Percentiles rank a stretch among this genome's conserved stretches.
These are phyloP conservation scores for Hyposmocoma kahamanoa DNA, from an alignment of 1,140 invertebrate genomes.

Conservation along the genomic window DNA sequence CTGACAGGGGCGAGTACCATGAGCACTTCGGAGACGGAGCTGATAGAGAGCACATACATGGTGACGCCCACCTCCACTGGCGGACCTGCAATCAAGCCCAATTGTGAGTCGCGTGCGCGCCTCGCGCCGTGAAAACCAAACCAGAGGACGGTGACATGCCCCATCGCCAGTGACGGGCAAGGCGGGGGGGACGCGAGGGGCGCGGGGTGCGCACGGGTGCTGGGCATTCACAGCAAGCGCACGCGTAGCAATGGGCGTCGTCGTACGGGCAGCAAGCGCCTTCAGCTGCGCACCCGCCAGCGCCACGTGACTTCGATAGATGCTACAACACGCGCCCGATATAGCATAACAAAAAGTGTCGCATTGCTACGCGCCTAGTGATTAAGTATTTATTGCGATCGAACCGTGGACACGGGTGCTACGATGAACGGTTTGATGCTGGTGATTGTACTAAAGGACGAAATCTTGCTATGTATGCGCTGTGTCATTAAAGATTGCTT, in stretches of 20 bases:
- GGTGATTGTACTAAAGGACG: slow-evolving; percentile 66
- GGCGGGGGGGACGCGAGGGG: slow-evolving; percentile 12
- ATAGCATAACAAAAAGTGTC: slow-evolving; percentile 17
- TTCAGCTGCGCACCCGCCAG: slow-evolving; percentile 12
- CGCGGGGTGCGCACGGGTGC: slow-evolving; percentile 6
- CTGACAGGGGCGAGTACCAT: slow-evolving; percentile 83
- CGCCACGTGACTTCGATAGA: slow-evolving; percentile 10
- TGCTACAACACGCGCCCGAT: slow-evolving; percentile 3
- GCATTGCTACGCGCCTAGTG: slow-evolving; percentile 18
- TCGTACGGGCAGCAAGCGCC: too few relatives aligned
- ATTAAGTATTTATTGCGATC: slow-evolving; percentile 37
- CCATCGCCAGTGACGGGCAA: slow-evolving; percentile 40
- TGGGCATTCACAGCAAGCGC: too few relatives aligned
- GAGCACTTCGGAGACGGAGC: slow-evolving; percentile 96
- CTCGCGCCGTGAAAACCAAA: slow-evolving; percentile 71
- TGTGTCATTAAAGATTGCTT: slow-evolving; percentile 70
- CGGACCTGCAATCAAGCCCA: slow-evolving; percentile 85
- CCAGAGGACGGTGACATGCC: slow-evolving; percentile 66
- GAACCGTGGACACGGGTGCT: slow-evolving; percentile 72
- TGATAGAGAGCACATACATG: slow-evolving; percentile 97
- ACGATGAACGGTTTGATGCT: slow-evolving; percentile 69
- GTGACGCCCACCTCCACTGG: slow-evolving; percentile 96
- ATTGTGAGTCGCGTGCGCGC: slow-evolving; percentile 46
- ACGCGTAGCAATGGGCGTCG: too few relatives aligned
- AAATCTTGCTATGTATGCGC: slow-evolving; percentile 65